Conservation (phyloP, 2,797 vertebrate genomes). For the Danio jaintianensis region DNA sequence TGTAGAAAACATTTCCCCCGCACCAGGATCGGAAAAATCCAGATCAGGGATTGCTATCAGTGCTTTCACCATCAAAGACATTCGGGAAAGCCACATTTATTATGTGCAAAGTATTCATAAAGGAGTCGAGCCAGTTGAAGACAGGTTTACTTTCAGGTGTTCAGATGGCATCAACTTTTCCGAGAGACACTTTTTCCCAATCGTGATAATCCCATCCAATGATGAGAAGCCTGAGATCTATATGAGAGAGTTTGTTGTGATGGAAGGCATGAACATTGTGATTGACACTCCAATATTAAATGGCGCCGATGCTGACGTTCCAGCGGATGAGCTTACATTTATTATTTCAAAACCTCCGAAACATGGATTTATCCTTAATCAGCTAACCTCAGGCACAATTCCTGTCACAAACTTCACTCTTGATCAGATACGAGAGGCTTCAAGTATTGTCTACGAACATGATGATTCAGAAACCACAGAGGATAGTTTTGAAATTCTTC, state of each 20-base stretch:
- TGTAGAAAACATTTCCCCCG: conserved; percentile 94
- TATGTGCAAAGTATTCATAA: conserved; percentile 96
- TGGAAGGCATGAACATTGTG: conserved; percentile 97
- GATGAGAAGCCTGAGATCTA: conserved; percentile 95
- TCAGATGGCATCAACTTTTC: conserved; percentile 97
- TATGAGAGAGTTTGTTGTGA: conserved; percentile 94
- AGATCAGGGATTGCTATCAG: conserved; percentile 90
- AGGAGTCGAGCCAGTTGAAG: conserved; percentile 92
- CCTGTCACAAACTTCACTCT: conserved; percentile 89
- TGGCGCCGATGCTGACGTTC: conserved; percentile 88
- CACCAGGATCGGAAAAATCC: conserved; percentile 95
- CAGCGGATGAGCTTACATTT: conserved; percentile 85
- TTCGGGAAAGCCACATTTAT: conserved; percentile 88
- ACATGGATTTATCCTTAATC: conserved; percentile 90
- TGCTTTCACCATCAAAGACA: conserved; percentile 94
- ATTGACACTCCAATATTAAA: conserved; percentile 93
- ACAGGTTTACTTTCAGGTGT: conserved; percentile 92
- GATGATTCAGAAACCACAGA: conserved; percentile 92
- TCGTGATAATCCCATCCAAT: conserved; percentile 88
- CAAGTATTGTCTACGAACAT: conserved; percentile 93
- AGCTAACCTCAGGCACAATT: conserved; percentile 86
- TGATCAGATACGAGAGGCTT: conserved; percentile 91
- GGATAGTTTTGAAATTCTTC: conserved; percentile 88
- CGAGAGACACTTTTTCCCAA: conserved; percentile 88
- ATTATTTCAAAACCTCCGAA: conserved; percentile 84